Evolutionary conservation across 2,113 vertebrate genomes (phyloP).

Genomic region (Heteronetta atricapilla): DNA sequence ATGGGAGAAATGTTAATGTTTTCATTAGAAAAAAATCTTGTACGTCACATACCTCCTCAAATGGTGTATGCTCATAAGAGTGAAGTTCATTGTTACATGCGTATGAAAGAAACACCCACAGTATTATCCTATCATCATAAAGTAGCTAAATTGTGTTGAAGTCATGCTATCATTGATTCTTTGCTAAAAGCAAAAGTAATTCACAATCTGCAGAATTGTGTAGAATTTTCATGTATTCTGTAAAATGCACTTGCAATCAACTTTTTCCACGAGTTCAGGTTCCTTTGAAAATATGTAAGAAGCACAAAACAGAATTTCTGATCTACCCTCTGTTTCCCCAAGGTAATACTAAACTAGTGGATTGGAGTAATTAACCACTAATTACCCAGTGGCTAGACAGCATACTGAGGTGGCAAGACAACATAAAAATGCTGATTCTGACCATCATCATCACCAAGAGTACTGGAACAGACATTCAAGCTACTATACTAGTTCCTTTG

Average conservation of each 20-base stretch:
- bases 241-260: background rate
- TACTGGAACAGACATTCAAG: background rate
- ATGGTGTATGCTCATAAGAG: background rate
- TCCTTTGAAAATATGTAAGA: background rate
- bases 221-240: background rate
- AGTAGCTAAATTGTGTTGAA: background rate
- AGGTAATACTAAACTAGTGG: background rate
- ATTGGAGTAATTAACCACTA: background rate
- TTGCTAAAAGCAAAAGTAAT: background rate
- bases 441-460: background rate
- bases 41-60: background rate
- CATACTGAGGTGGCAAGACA: background rate
- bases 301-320: background rate
- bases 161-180: background rate
- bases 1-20: background rate
- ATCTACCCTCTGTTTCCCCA: background rate
- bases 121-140: background rate
- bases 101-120: background rate
- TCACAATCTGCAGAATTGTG: background rate
- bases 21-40: background rate
- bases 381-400: background rate
- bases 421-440: background rate
- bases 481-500: background rate
- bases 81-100: background rate
- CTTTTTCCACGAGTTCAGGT: fast-evolving